Evolutionary conservation across 2,888 invertebrate genomes (phyloP).

Genomic region (Agriotes lineatus): DNA sequence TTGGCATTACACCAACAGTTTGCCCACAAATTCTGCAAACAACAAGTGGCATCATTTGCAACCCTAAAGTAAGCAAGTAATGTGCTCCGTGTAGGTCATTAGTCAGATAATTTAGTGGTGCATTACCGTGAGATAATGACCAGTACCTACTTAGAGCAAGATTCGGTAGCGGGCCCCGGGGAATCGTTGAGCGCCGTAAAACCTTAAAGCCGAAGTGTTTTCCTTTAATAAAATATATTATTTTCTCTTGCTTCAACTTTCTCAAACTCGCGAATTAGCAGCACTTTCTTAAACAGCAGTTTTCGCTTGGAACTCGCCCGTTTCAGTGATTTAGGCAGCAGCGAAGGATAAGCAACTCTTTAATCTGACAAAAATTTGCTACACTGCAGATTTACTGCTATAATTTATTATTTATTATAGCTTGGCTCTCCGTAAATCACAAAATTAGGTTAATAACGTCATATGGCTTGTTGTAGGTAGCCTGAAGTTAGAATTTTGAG

Average conservation of each 20-base stretch:
- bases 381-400: too few relatives aligned
- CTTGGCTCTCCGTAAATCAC: too few relatives aligned
- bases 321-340: not conserved
- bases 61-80: slow-evolving; percentile 39
- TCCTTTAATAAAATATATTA: slow-evolving; percentile 36
- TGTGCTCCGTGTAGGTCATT: slow-evolving; percentile 52
- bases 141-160: slow-evolving; percentile 48
- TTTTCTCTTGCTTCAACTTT: not conserved
- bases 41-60: slow-evolving; percentile 43
- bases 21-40: slow-evolving; percentile 42
- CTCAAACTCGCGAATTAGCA: not conserved
- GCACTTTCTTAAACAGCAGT: too few relatives aligned
- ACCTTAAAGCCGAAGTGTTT: slow-evolving; percentile 26
- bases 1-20: slow-evolving; percentile 44
- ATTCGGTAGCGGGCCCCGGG: slow-evolving; percentile 36
- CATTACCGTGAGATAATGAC: slow-evolving; percentile 55
- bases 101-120: slow-evolving; percentile 54
- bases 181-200: slow-evolving; percentile 31
- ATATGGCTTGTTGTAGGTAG: too few relatives aligned
- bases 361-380: too few relatives aligned
- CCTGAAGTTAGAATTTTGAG: too few relatives aligned
- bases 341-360: not conserved
- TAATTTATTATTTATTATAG: too few relatives aligned
- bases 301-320: slow-evolving; percentile 3
- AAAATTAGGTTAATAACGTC: too few relatives aligned